phyloP scores from a whole-genome alignment of 2,113 vertebrate genomes.

The Campylorhamphus procurvoides region DNA sequence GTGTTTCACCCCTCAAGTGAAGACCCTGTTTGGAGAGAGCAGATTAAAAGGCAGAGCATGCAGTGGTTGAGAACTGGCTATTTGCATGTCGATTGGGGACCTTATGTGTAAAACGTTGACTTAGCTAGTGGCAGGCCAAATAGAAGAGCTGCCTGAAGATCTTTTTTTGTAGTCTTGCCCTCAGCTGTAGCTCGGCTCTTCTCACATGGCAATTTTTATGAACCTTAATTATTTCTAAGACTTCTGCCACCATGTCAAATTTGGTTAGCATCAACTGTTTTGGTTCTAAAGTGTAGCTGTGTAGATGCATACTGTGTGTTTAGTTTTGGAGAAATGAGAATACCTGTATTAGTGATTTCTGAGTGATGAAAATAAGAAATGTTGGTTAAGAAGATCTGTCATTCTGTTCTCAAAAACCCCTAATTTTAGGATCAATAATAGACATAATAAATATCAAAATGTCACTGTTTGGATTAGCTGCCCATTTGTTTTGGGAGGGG shows the following conservation, averaged over 20 bases:
- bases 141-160: accelerated
- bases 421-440: background rate
- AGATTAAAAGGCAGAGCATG: background rate
- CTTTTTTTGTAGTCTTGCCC: background rate
- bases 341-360: background rate
- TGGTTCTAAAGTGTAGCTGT: background rate
- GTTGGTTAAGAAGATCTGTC: background rate
- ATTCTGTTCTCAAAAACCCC: background rate
- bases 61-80: background rate
- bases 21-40: background rate
- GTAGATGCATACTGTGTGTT: background rate
- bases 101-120: background rate
- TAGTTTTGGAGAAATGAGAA: background rate
- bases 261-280: background rate
- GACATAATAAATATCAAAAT: background rate
- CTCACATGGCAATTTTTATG: background rate
- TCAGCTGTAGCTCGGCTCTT: background rate
- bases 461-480: background rate
- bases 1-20: accelerated
- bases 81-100: background rate
- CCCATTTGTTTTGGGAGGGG: background rate
- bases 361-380: background rate
- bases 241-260: background rate
- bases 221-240: background rate
- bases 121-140: background rate